Percentiles rank a stretch among this genome's conserved stretches.
phyloP scores from a whole-genome alignment of 2,888 invertebrate genomes.

The Leucophenga montana region DNA sequence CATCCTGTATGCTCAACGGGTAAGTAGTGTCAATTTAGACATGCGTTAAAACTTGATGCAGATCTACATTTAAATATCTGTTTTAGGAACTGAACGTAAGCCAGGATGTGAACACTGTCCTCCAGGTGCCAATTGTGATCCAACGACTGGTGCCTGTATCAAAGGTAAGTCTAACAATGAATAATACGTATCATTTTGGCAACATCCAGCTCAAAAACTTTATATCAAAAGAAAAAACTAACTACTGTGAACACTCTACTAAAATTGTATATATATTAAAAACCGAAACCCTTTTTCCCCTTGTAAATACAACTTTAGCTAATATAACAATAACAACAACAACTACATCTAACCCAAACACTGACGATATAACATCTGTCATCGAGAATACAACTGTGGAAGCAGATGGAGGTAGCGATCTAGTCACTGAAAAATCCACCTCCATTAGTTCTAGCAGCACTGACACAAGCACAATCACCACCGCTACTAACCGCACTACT shows the following conservation, averaged over 20 bases:
- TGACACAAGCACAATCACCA: slow-evolving; percentile 62
- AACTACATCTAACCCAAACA: slow-evolving; percentile 52
- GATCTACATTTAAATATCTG: slow-evolving; percentile 4
- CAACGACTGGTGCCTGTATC: slow-evolving; percentile 86
- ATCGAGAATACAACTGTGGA: slow-evolving; percentile 36
- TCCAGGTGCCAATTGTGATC: slow-evolving; percentile 84
- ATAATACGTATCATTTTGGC: background rate
- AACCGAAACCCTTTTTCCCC: slow-evolving; percentile 61
- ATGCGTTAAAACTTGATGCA: background rate
- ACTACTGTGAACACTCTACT: slow-evolving; percentile 58
- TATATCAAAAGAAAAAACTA: slow-evolving; percentile 39
- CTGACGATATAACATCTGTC: slow-evolving; percentile 32
- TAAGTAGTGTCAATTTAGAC: slow-evolving; percentile 61
- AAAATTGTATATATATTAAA: slow-evolving; percentile 55
- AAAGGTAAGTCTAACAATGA: slow-evolving; percentile 79
- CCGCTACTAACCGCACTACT: slow-evolving; percentile 53
- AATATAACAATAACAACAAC: slow-evolving; percentile 69
- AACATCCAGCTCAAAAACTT: slow-evolving; percentile 11
- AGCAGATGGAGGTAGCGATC: slow-evolving; percentile 34
- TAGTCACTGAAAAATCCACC: slow-evolving; percentile 29
- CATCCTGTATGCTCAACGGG: slow-evolving; percentile 89
- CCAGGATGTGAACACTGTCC: slow-evolving; percentile 84
- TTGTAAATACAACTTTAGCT: slow-evolving; percentile 72
- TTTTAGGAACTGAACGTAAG: slow-evolving; percentile 64
- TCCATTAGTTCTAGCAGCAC: slow-evolving; percentile 57